Conservation (phyloP, 2,797 vertebrate species). For the Brachyalestes nurse region DNA sequence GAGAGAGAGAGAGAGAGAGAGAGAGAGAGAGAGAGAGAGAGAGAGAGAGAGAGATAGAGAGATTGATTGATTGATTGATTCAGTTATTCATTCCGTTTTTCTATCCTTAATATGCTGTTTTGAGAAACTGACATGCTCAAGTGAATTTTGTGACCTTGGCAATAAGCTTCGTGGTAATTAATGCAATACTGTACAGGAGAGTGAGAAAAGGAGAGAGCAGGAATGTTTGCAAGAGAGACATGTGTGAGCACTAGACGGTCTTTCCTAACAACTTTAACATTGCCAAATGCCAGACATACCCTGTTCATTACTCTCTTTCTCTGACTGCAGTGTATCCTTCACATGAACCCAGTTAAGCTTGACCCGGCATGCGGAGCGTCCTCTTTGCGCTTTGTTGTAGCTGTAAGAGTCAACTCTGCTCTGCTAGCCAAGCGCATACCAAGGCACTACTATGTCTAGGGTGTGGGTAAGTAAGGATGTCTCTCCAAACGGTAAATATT, state of each 20-base stretch:
- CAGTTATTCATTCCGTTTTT: not conserved
- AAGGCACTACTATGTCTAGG: constrained; percentile 28
- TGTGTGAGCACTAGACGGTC: constrained; percentile 18
- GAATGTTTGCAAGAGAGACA: not conserved
- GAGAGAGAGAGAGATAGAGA: not conserved
- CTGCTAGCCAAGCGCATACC: constrained; percentile 21
- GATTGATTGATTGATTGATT: not conserved
- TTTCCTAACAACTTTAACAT: constrained; percentile 50
- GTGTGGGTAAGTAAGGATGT: constrained; percentile 16
- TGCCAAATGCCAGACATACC: constrained; percentile 38
- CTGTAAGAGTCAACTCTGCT: constrained; percentile 26
- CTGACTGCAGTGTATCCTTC: constrained; percentile 26
- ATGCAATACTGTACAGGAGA: not conserved
- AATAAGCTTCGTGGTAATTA: not conserved
- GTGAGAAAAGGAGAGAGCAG: not conserved
- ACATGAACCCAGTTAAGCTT: constrained; percentile 54
- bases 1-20: no score
- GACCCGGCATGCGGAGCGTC: constrained; percentile 15
- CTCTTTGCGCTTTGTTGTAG: constrained; percentile 31
- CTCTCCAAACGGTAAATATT: constrained; percentile 51
- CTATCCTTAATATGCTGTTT: no score
- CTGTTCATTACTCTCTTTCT: constrained; percentile 33
- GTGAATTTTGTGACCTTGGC: no score
- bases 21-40: not conserved
- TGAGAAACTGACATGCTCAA: no score